A percentile compares a stretch with the other conserved stretches of the same genome.
These are phyloP conservation scores for Rhizomys pruinosus DNA, from an alignment of 2,113 vertebrate species.

Conservation along the genomic window DNA sequence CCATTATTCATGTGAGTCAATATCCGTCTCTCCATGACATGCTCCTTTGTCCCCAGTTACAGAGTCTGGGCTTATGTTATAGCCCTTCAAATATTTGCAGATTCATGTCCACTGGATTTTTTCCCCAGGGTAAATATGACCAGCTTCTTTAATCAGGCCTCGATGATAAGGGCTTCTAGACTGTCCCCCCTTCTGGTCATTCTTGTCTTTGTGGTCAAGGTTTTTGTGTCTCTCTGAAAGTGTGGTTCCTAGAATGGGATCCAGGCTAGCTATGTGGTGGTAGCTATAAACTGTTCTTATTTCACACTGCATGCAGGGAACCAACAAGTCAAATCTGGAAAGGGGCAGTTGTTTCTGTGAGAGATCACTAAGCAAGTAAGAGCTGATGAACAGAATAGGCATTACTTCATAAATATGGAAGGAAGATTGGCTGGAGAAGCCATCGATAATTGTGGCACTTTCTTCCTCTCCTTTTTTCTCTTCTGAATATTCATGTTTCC, in stretches of 20 bases:
- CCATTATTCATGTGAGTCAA: slow-evolving; percentile 1
- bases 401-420: not conserved
- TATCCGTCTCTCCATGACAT: not conserved
- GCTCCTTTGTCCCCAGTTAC: not conserved
- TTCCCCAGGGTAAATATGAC: not conserved
- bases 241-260: not conserved
- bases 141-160: slow-evolving; percentile 19
- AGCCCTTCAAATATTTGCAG: not conserved
- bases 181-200: not conserved
- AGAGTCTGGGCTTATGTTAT: not conserved
- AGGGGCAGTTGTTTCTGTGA: not conserved
- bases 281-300: not conserved
- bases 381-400: not conserved
- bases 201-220: not conserved
- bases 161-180: not conserved
- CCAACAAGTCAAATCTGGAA: not conserved
- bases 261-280: fast-evolving
- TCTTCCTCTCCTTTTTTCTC: not conserved
- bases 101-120: not conserved
- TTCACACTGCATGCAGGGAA: not conserved
- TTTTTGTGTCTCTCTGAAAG: not conserved
- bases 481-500: not conserved
- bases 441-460: not conserved
- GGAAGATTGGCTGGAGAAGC: not conserved
- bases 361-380: not conserved